phyloP scores from a whole-genome alignment of 2,113 vertebrate species.

The Cercocebus atys region DNA sequence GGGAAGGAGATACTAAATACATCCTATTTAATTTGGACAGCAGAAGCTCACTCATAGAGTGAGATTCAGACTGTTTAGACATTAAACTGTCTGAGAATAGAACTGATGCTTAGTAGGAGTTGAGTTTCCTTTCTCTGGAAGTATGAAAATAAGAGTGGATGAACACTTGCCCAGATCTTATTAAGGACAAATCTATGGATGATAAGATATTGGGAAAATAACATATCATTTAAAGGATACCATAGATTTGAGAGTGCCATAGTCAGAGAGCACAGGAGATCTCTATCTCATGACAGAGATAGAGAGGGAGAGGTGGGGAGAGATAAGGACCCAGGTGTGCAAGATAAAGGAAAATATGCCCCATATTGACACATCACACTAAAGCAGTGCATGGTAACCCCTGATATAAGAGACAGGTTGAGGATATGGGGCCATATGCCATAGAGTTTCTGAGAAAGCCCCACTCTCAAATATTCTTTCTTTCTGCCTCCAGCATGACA shows the following conservation, averaged over 20 bases:
- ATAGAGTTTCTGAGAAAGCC: not conserved
- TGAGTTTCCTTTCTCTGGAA: not conserved
- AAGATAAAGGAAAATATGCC: not conserved
- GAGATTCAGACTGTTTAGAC: not conserved
- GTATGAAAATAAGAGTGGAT: not conserved
- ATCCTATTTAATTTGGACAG: not conserved
- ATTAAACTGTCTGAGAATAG: not conserved
- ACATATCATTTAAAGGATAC: not conserved
- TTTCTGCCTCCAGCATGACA: conserved; percentile 5
- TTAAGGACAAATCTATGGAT: not conserved
- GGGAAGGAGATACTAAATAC: not conserved
- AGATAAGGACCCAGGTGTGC: no score
- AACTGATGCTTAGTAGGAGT: accelerated
- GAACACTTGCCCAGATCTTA: not conserved
- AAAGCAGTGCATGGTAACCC: not conserved
- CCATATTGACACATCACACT: accelerated
- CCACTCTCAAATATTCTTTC: not conserved
- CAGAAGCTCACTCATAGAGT: not conserved
- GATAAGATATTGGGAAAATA: not conserved
- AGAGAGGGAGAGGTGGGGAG: not conserved
- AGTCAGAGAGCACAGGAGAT: not conserved
- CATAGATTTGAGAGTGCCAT: not conserved
- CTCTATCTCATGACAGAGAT: not conserved
- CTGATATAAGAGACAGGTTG: not conserved
- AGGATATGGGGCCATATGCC: not conserved